Percentiles rank a stretch among this genome's conserved stretches.
Evolutionary conservation across 2,888 invertebrate species (phyloP).

Genomic region (Brassicogethes aeneus): DNA sequence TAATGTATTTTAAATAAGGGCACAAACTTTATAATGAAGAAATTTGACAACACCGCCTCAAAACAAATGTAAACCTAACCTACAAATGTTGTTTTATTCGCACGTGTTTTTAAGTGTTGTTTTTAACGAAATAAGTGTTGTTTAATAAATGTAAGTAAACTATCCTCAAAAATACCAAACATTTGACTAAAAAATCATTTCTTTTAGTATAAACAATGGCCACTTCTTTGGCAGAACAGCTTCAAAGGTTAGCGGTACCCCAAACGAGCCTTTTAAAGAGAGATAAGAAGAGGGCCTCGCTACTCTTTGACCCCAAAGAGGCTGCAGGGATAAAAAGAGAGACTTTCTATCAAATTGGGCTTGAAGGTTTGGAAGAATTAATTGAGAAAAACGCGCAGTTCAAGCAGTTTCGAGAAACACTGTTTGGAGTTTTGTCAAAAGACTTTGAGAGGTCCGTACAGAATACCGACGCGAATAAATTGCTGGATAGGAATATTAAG

Average conservation of each 20-base stretch:
- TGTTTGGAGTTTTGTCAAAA: constrained; percentile 71
- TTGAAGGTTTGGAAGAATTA: constrained; percentile 78
- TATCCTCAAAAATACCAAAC: no score
- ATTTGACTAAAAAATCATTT: no score
- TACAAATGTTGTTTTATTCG: no score
- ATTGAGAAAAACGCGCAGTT: constrained; percentile 65
- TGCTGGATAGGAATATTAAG: constrained; percentile 64
- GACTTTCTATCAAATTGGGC: constrained; percentile 78
- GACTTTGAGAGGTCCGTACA: constrained; percentile 76
- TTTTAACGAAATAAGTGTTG: no score
- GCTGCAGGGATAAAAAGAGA: constrained; percentile 80
- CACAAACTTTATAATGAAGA: no score
- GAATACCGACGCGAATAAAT: constrained; percentile 61
- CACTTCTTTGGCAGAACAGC: constrained; percentile 72
- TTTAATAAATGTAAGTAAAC: no score
- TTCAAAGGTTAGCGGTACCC: constrained; percentile 64
- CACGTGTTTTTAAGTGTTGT: no score
- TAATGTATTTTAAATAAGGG: no score
- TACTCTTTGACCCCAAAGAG: constrained; percentile 84
- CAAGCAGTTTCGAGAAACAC: constrained; percentile 57
- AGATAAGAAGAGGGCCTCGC: constrained; percentile 66
- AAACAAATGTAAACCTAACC: no score
- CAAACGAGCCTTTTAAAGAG: constrained; percentile 60
- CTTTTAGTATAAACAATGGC: constrained; percentile 38
- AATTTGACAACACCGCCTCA: no score